phyloP scores from a whole-genome alignment of 2,113 vertebrate genomes.

The Papio anubis region DNA sequence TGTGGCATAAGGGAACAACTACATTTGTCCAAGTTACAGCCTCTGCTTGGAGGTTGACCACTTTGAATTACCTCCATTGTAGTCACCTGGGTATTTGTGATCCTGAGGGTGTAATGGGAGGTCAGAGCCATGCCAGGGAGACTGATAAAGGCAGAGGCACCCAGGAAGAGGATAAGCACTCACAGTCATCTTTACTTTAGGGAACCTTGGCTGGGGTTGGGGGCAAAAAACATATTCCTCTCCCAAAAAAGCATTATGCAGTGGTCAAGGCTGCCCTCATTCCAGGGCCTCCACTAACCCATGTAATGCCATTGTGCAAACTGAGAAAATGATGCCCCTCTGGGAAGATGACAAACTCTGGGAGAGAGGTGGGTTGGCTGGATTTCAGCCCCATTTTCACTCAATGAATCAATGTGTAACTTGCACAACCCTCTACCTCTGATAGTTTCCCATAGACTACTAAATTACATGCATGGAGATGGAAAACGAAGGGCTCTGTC shows the following conservation, averaged over 20 bases:
- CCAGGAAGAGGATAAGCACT: neutral
- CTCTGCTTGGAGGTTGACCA: neutral
- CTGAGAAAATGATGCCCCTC: neutral
- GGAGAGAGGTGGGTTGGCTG: neutral
- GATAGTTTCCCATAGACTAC: too few species aligned
- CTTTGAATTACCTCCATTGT: neutral
- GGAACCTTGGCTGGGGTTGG: neutral
- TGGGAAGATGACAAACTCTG: neutral
- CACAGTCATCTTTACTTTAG: neutral
- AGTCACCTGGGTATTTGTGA: too few species aligned
- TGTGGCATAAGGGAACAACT: neutral
- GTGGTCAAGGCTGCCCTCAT: neutral
- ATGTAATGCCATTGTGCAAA: fast-evolving
- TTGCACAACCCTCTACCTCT: neutral
- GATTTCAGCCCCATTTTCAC: too few species aligned
- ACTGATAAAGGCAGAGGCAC: neutral
- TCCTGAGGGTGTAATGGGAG: too few species aligned
- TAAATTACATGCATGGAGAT: fast-evolving
- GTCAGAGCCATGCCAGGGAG: too few species aligned
- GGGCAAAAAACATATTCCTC: neutral
- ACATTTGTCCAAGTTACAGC: neutral
- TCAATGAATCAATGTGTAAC: neutral
- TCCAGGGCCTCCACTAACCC: neutral
- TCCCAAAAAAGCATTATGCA: neutral
- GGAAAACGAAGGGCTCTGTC: neutral